Evolutionary conservation across 2,113 vertebrate genomes (phyloP).

Genomic region (Pygoscelis antarcticus): DNA sequence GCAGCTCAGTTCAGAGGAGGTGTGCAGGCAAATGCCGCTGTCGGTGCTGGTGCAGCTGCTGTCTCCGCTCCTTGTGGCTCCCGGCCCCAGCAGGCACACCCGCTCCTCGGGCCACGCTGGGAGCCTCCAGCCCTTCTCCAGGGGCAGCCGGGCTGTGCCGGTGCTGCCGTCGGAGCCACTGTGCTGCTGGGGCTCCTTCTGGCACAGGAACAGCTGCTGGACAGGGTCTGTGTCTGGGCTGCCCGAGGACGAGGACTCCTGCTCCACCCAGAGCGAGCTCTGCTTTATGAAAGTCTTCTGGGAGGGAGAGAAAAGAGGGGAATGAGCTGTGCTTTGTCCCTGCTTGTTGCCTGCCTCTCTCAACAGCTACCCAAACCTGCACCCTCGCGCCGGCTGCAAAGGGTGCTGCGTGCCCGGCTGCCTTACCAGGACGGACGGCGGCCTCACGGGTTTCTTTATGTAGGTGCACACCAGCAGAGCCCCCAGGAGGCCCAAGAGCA

Average conservation of each 20-base stretch:
- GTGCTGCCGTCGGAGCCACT: neutral
- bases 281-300: slow-evolving; percentile 68
- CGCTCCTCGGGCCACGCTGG: neutral
- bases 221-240: neutral
- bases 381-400: accelerated
- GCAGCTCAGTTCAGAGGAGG: neutral
- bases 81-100: neutral
- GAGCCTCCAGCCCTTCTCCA: neutral
- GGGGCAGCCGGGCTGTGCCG: neutral
- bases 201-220: slow-evolving; percentile 47
- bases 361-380: neutral
- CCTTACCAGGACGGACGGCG: slow-evolving; percentile 73
- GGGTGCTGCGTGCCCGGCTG: accelerated
- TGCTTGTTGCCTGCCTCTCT: too few species aligned
- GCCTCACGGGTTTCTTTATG: slow-evolving; percentile 26
- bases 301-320: neutral
- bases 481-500: slow-evolving; percentile 15
- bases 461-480: slow-evolving; percentile 38
- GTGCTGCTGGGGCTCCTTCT: neutral
- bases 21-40: slow-evolving; percentile 71
- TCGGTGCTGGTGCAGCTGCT: slow-evolving; percentile 55
- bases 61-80: neutral
- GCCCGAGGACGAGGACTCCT: neutral
- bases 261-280: neutral
- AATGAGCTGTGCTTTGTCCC: neutral